Conservation (phyloP, 2,888 invertebrate species). For the Micoletzkya japonica region DNA sequence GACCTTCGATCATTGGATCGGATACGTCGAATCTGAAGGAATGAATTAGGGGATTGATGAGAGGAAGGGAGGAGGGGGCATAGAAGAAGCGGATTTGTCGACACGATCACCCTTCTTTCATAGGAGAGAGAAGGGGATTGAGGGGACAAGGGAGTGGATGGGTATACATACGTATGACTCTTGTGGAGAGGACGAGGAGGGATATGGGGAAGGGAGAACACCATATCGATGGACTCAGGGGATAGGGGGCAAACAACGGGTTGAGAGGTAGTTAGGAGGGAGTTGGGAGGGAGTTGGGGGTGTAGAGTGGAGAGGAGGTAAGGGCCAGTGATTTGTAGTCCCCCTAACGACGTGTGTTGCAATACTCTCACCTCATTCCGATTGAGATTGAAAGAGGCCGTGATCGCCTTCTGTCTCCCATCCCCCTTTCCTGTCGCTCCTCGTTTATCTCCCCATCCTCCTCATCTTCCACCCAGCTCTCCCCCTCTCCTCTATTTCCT, state of each 20-base stretch:
- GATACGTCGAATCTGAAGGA: background rate
- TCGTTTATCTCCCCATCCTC: no score
- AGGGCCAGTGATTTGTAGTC: background rate
- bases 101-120: background rate
- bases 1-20: slow-evolving; percentile 1
- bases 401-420: background rate
- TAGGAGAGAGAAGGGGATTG: no score
- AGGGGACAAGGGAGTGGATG: no score
- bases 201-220: slow-evolving; percentile 14
- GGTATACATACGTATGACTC: slow-evolving; percentile 13
- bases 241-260: background rate
- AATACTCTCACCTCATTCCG: slow-evolving; percentile 15
- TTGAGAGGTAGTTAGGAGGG: background rate
- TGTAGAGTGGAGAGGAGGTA: slow-evolving; percentile 3
- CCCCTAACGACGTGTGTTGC: background rate
- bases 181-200: slow-evolving; percentile 10
- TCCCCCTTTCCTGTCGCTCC: no score
- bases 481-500: background rate
- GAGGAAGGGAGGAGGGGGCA: background rate
- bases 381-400: slow-evolving; percentile 18
- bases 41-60: background rate
- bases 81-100: no score
- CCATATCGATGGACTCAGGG: background rate
- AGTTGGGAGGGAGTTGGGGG: background rate
- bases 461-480: no score